Base-by-base conservation (phyloP, 2,797 vertebrate genomes). In the Micropoecilia bifurca region DNA sequence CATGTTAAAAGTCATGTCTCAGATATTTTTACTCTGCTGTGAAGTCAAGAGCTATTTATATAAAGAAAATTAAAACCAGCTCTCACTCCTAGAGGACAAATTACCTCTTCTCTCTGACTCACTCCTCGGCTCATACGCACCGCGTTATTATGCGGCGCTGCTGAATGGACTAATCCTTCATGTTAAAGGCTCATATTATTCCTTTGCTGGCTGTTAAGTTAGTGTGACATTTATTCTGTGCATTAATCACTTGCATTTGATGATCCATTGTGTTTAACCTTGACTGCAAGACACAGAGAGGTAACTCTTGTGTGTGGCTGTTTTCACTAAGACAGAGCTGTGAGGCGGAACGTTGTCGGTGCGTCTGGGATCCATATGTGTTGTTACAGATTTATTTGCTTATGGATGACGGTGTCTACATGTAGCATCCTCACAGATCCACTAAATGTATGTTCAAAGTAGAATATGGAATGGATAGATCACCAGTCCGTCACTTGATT, bases 181-280 rank as follows among this genome's bases (percentile, higher is more conserved):
- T 90, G 81, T 85, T 91, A 88, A 90, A 89, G 77, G 75, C 85
- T 91, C 82, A 86, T 89, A 85, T 92, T 89, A 91, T 89, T 90
- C 74, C 79, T 80, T 66, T 50, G 80, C 90, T 75, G 83, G 73
- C 83, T 90, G 89, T 91, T 91, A 91, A 82, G 85, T 90, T 90
- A 84, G 80, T 76, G 55, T 90, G 87, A 88, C 90, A 87, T 90
- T 86, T 89, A 85, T 89, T 86, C 61, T 46, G 66, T 59, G 71
- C 82, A 89, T 92, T 89, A 83, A 90, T 94, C 90, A 90, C 63
- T 77, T 69, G 75, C 76, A 7, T 80, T 48, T 77, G 73, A 85
- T 81, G 82, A 87, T 93, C 82, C 43, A 30, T 80, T 90, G 79
- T 74, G 79, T 88, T 85, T 92, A 88, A 92, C 91, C 90, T 93